Base-by-base conservation (phyloP, 2,888 invertebrate genomes). In the Sipunculus nudus region DNA sequence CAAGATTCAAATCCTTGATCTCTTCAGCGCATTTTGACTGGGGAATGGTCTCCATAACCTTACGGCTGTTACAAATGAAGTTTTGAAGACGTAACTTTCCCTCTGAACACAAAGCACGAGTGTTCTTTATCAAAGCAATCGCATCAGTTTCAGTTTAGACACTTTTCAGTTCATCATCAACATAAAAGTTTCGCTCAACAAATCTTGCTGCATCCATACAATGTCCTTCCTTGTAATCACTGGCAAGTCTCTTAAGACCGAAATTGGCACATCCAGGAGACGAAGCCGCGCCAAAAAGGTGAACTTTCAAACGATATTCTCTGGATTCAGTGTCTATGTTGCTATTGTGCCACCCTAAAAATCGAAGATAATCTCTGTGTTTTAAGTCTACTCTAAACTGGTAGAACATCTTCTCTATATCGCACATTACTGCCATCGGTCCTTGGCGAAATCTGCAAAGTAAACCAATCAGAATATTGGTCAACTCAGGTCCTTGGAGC, bases 151-250 rank as follows among this genome's bases (percentile, higher is more conserved):
- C 23, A 28, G 21, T 46, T 8, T 40, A 4, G 13, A 31, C 5
- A 19, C 58, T 57, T 19, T 48, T 59, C 23, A 65, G 35, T 13
- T 65, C 65, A 48, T 68, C 67, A 31, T 68, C 70, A 1, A 67
- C 67, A 49, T 68, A 64, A 25, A 66, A 59, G 26, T 66, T 58
- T 16, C 39, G 16, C 25, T 38, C 23, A 1, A 68, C 49, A 41
- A 65, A 63, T 4, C 31, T 19, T 28, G 61, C 21, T 5, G 61
- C 61, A n/a, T n/a, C n/a, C n/a, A n/a, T n/a, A n/a, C n/a, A n/a
- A n/a, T n/a, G 38, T 10, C 46, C 46, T n/a, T 35, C 32, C 21
- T 35, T 19, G 21, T 46, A 10, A 23, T 55, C 28, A 4, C 26
- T 19, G 5, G 47, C 59, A 19, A 40, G 6, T 5, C 45, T 38